Base-by-base conservation (phyloP, 2,113 vertebrate species). In the Cranoglanis bouderius region DNA sequence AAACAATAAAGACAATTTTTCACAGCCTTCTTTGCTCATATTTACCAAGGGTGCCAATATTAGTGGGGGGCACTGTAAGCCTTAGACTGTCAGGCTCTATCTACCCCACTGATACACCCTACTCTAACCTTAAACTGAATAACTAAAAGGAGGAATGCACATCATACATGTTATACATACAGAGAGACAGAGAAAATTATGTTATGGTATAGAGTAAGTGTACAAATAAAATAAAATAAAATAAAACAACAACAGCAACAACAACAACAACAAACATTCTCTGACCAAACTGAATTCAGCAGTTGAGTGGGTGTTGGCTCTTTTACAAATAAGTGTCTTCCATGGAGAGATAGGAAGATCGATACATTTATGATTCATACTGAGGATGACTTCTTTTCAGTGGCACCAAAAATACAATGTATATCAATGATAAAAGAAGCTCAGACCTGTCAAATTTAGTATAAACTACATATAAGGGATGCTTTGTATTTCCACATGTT, bases 301-400 rank as follows among this genome's bases (percentile, higher is more conserved):
- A 88, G 18, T 61, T 61, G 53, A 74, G n/a, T 87, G 55, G n/a
- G 32, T 63, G 35, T 57, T 29, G 24, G 49, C 51, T 83, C 49
- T 49, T 53, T 84, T 57, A 35, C 53, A 43, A 63, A 35, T 70
- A 35, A 32, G n/a, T 57, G 70, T 84, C 51, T 35, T 70, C 65
- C 51, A 74, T 59, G 49, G 32, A 72, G 49, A 70, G 43, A 49
- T 24, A 32, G 46, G 16, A 85, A 72, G n/a, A 32, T 85, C 43
- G 57, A 57, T 61, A 12, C 43, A 72, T 72, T n/a, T 63, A 38
- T 87, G 53, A 59, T 87, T 87, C 55, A 77, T 59, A 5, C 83
- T 70, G 84, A 67, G 43, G 2, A 75, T 86, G 84, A 55, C 6
- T 55, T 85, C 46, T 38, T 72, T 8, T 38, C 24, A n/a, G 5